Conservation (phyloP, 2,113 vertebrate species). For the Planiliza haematocheilus region DNA sequence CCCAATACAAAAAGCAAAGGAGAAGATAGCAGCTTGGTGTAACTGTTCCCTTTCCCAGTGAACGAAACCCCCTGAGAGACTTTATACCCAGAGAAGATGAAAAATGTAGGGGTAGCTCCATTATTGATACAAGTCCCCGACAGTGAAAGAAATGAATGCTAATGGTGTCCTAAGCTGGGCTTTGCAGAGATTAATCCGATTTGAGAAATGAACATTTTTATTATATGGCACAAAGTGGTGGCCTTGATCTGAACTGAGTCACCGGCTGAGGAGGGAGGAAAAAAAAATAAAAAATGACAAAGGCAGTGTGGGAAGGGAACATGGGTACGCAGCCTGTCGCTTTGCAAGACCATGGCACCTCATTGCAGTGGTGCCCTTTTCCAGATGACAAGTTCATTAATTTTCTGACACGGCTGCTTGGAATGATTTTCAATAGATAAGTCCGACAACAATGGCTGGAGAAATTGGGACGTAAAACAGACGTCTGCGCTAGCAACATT, state of each 20-base stretch:
- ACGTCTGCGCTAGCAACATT: slow-evolving; percentile 43
- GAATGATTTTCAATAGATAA: slow-evolving; percentile 72
- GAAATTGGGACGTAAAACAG: slow-evolving; percentile 60
- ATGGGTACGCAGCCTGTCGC: slow-evolving; percentile 60
- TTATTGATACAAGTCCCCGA: slow-evolving; percentile 80
- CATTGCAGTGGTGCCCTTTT: slow-evolving; percentile 70
- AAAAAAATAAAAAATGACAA: slow-evolving; percentile 71
- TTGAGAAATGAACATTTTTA: slow-evolving; percentile 76
- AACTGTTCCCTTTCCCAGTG: slow-evolving; percentile 61
- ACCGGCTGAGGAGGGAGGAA: slow-evolving; percentile 44
- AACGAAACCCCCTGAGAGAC: slow-evolving; percentile 72
- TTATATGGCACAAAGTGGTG: slow-evolving; percentile 68
- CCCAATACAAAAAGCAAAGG: slow-evolving; percentile 55
- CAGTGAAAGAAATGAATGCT: slow-evolving; percentile 79
- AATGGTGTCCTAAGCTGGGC: slow-evolving; percentile 74
- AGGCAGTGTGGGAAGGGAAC: slow-evolving; percentile 52
- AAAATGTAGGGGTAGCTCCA: slow-evolving; percentile 68
- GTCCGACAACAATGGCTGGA: slow-evolving; percentile 53
- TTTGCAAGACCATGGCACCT: slow-evolving; percentile 63
- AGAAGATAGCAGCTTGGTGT: slow-evolving; percentile 68
- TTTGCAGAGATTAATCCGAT: slow-evolving; percentile 81
- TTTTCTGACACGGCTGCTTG: slow-evolving; percentile 58
- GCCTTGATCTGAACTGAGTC: slow-evolving; percentile 73
- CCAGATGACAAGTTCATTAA: slow-evolving; percentile 76
- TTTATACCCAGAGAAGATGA: slow-evolving; percentile 71